phyloP scores from a whole-genome alignment of 2,888 invertebrate species.

The Craniophora ligustri region DNA sequence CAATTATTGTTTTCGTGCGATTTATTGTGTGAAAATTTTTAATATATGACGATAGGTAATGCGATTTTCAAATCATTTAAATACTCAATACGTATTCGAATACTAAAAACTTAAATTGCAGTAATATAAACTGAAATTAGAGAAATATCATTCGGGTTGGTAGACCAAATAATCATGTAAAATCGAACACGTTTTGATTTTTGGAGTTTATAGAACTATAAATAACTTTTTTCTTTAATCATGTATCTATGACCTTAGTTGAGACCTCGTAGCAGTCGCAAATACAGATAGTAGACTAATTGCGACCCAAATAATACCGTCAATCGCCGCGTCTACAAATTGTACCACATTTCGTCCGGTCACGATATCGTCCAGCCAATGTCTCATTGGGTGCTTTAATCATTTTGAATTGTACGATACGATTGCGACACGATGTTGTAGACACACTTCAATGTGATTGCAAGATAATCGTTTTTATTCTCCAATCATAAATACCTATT shows the following conservation, averaged over 20 bases:
- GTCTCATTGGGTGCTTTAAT: slow-evolving; percentile 39
- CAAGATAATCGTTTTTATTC: background rate
- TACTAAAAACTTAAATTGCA: no score
- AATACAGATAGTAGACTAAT: slow-evolving; percentile 13
- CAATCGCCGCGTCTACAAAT: slow-evolving; percentile 58
- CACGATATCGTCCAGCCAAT: slow-evolving; percentile 58
- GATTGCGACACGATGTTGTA: background rate
- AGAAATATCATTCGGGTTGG: background rate
- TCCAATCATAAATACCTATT: no score
- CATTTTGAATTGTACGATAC: slow-evolving; percentile 22
- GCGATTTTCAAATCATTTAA: no score
- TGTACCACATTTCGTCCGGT: slow-evolving; percentile 59
- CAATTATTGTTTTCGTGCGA: no score
- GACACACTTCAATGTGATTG: background rate
- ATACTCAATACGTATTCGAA: no score
- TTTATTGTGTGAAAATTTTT: no score
- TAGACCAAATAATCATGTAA: slow-evolving; percentile 28
- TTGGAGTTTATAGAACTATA: slow-evolving; percentile 32
- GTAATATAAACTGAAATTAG: no score
- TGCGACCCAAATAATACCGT: slow-evolving; percentile 39
- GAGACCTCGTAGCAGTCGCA: slow-evolving; percentile 13
- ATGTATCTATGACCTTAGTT: slow-evolving; percentile 24
- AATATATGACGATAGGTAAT: no score
- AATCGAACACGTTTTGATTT: slow-evolving; percentile 32
- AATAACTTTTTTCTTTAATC: slow-evolving; percentile 39